Evolutionary conservation across 2,113 vertebrate genomes (phyloP), one percentile per base, ranked within the genome.

Genomic region (Actenoides lindsayi): DNA sequence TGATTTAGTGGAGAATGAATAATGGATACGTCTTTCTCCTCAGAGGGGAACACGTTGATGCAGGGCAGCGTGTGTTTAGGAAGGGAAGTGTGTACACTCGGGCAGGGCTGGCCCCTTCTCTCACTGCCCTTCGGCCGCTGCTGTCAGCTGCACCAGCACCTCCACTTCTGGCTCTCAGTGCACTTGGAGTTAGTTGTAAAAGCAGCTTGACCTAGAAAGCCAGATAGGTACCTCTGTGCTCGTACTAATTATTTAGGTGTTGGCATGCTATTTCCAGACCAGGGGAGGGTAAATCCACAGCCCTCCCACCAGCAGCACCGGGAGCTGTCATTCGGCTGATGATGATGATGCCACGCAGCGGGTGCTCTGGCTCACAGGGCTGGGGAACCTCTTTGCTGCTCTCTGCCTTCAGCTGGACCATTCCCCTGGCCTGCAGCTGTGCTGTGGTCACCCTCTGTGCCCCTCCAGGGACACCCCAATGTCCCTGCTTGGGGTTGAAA

Each of bases 191-290:
- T 90, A 73, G 48, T 5, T 90, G 71, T 60, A 27, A 90, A 86
- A 81, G 89, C 91, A 89, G 89, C 87, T n/a, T 93, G 95, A 94
- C 97, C 97, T 95, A 96, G 94, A 97, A 97, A 96, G 76, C 54
- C 33, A 51, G 44, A 27, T 27, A 25, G 13, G 4, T 35, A 44
- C 51, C 74, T 83, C 42, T n/a, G 7, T 17, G 46, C 77, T 87
- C 3, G 2, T 67, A 19, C 87, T 73, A 70, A 84, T 96, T 89
- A 90, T 89, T 96, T 74, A 92, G 93, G 70, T 83, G 87, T 17
- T 51, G 84, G 17, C 60, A 54, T 86, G 73, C 95, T 84, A 53
- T 89, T 96, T 89, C 37, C 78, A 86, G 89, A 13, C 56, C 37
- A 16, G 1, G 33, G 76, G 59, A 77, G 59, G n/a, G 65, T 37